Base-by-base conservation (phyloP, 2,888 invertebrate species). In the Tupiocoris notatus region DNA sequence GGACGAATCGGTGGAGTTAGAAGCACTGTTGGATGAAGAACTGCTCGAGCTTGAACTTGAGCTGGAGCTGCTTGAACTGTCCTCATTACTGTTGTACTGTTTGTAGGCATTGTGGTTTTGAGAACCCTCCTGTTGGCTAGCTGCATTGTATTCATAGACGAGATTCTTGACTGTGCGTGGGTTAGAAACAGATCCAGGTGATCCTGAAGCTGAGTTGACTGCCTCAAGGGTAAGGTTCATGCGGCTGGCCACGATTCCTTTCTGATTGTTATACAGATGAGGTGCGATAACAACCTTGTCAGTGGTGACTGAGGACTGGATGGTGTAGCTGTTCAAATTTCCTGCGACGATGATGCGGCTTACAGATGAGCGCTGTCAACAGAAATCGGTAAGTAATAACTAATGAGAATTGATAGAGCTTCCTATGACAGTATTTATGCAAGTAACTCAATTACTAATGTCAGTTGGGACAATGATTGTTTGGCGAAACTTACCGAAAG, bases 231-330 rank as follows among this genome's bases (percentile, higher is more conserved):
- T 86, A 61, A 91, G 81, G 79, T 86, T 87, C 62, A 91, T 86
- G 77, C 85, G 84, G 82, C 89, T 89, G 80, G 86, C 84, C 18
- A 91, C 89, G 83, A 88, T 86, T 74, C 89, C 90, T 80, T 88
- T 87, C 80, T 89, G 86, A 59, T 87, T 83, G 57, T 89, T 87
- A 80, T 84, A 84, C 68, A 86, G 84, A 82, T 82, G 85, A 78
- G 82, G 85, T 79, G 83, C 82, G 56, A 84, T 82, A 3, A 83
- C 79, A 21, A 81, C 70, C 76, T 85, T 82, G 75, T 84, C 89
- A 17, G 86, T 87, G 25, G 89, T 88, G 80, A 88, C 86, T 7
- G 89, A 85, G 71, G 89, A 89, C 83, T 89, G 90, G 79, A 92
- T 88, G 54, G 88, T 88, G 81, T 88, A 90, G 66, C 86, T 84